A percentile compares a stretch with the other conserved stretches of the same genome.
Conservation (phyloP, 2,113 vertebrate genomes). For the Ellobius talpinus region DNA sequence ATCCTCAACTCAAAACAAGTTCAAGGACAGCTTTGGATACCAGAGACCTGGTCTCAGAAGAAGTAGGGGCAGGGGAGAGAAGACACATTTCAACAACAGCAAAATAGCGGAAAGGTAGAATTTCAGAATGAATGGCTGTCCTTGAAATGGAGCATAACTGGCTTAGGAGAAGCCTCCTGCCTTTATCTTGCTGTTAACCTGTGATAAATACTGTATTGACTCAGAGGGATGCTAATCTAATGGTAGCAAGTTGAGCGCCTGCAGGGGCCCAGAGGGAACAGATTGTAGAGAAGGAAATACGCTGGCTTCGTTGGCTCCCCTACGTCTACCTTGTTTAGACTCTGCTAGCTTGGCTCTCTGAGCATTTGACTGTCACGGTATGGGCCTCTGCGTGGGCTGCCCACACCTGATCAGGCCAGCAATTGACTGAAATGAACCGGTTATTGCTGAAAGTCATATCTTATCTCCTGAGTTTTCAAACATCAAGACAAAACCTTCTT, state of each 20-base stretch:
- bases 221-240: not conserved
- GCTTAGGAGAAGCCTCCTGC: not conserved
- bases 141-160: not conserved
- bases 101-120: not conserved
- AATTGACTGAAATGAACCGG: not conserved
- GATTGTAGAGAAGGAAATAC: not conserved
- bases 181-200: not conserved
- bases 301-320: not conserved
- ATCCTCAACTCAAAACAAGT: not conserved
- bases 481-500: conserved; percentile 2
- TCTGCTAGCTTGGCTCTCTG: not conserved
- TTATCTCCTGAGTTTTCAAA: conserved; percentile 18
- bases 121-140: not conserved
- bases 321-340: not conserved
- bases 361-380: not conserved
- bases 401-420: not conserved
- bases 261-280: not conserved
- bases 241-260: not conserved
- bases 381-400: not conserved
- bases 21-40: not conserved
- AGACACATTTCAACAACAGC: not conserved
- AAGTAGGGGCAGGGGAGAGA: not conserved
- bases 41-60: not conserved
- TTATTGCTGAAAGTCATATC: not conserved
- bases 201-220: not conserved